Evolutionary conservation across 2,888 invertebrate species (phyloP), one percentile per base, ranked within the genome.

Genomic region (Lasius platythorax): DNA sequence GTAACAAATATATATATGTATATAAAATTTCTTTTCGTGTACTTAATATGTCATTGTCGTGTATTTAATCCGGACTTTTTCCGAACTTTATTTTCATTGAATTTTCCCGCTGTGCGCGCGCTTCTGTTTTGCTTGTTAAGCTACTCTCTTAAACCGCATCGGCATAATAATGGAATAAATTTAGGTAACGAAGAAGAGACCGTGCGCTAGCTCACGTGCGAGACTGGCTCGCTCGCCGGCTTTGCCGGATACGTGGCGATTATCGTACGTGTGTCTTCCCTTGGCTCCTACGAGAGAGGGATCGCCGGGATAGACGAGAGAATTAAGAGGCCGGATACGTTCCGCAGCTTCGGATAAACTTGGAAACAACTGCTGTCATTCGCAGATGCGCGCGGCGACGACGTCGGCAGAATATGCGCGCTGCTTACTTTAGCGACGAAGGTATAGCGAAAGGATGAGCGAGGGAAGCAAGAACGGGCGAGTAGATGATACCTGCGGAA

Each of bases 291-390:
- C 1, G 43, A 0, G 37, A 37, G 64, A 37, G 37, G 33, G 4
- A 66, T 11, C 15, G 53, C n/a, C 46, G 67, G 23, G 23, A 68
- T 70, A 82, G 83, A 61, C 84, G 74, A 75, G 78, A 50, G 86
- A 87, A 85, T 86, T 83, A 82, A 85, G 78, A 85, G 82, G 68
- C 70, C 56, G 82, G 73, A 82, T 86, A 82, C 82, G 85, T 70
- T 76, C 53, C 66, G 75, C 15, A 11, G 73, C 68, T 84, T 83
- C 46, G 72, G 87, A 75, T 81, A 91, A 93, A 93, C 91, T 93
- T 91, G 88, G 87, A 82, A 92, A 91, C 91, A 93, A 93, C 92
- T 89, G 90, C 91, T 92, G 93, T 93, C 93, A 92, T 89, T 88
- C 74, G 88, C 93, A 93, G 93, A 92, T 90, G 92, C 87, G 87